These are phyloP conservation scores for Nycticebus coucang DNA, from an alignment of 2,113 vertebrate species.

Conservation along the genomic window DNA sequence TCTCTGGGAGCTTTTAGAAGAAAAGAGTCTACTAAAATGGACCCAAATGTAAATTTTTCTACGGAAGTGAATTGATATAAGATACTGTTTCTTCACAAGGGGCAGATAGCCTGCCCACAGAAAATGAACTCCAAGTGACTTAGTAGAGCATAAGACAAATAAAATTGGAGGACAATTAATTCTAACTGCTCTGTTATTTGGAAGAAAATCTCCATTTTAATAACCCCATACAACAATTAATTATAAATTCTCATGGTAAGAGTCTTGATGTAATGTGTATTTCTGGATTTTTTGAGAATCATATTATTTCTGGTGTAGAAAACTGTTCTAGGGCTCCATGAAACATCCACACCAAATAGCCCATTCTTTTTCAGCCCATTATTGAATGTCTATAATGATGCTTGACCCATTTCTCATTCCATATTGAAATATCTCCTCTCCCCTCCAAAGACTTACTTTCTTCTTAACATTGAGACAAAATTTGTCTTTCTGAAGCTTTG, in stretches of 20 bases:
- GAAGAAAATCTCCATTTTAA: neutral
- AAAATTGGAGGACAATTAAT: neutral
- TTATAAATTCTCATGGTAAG: neutral
- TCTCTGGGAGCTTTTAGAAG: neutral
- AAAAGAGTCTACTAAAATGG: neutral
- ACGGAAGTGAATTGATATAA: neutral
- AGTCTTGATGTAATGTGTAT: neutral
- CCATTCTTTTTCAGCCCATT: neutral
- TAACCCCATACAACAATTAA: slow-evolving; percentile 31
- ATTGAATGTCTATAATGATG: neutral
- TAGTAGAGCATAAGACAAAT: neutral
- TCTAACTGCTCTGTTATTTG: neutral
- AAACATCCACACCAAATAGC: neutral
- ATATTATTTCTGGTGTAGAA: neutral
- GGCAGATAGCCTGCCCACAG: rapidly evolving
- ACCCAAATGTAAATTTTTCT: neutral
- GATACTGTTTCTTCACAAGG: neutral
- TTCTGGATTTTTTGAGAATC: neutral
- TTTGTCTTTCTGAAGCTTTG: neutral
- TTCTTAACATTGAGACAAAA: neutral
- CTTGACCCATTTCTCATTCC: neutral
- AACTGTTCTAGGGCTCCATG: neutral
- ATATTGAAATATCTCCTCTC: neutral
- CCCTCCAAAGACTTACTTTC: neutral
- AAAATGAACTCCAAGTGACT: neutral